Base-by-base conservation (phyloP, 2,113 vertebrate species). In the Amia ocellicauda region DNA sequence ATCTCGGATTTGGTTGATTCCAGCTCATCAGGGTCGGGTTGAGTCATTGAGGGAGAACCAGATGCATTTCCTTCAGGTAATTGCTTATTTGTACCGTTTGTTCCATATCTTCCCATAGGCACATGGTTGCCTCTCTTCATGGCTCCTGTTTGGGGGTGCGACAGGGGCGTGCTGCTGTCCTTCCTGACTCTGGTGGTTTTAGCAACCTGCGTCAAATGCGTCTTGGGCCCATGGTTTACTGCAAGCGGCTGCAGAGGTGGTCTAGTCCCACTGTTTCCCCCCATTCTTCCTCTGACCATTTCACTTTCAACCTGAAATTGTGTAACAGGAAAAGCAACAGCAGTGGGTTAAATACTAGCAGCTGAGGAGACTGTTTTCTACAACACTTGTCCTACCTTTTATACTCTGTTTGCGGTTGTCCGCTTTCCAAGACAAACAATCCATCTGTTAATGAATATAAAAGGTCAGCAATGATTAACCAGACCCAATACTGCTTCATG, bases 401-500 rank as follows among this genome's bases (percentile, higher is more conserved):
- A 58, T 23, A 58, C 14, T 53, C 14, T n/a, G n/a, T 17, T 47
- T 17, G n/a, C 5, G n/a, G 40, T 31, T 41, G 31, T 58, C 29
- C 40, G 11, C 56, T 40, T 20, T 42, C 56, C 36, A 41, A 58
- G 31, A 20, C 31, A 58, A 58, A 58, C 56, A 41, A 56, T 28
- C 14, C 10, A 8, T 19, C 7, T 58, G 11, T 40, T 20, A 29
- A 58, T 41, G 22, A 58, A 11, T 14, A 22, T 10, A 20, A 58
- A n/a, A 58, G 28, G 9, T 10, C n/a, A 41, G 13, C 20, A 29
- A 36, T 58, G 20, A 58, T 40, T 23, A 24, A 29, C 45, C 45
- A n/a, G 4, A 3, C 5, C 31, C 31, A 36, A 11, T 36, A 31
- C 8, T 42, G 3, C 20, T 40, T n/a, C n/a, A n/a, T n/a, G n/a